These are phyloP conservation scores for Ceriagrion tenellum DNA, from an alignment of 2,888 invertebrate genomes.

Conservation along the genomic window DNA sequence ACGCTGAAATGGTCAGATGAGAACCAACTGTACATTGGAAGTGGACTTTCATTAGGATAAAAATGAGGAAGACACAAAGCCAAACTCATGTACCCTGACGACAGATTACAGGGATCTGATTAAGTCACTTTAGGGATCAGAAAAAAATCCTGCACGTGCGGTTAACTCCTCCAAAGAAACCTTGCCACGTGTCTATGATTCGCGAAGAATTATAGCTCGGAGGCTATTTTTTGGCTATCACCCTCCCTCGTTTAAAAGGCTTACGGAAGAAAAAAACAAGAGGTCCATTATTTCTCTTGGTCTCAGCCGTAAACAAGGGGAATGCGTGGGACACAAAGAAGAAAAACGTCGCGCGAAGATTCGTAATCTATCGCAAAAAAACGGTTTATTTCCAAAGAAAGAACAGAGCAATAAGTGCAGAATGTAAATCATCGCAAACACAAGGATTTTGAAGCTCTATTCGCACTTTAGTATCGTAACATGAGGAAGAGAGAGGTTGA, in stretches of 20 bases:
- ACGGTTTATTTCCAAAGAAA: constrained; percentile 35
- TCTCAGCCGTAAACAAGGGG: background rate
- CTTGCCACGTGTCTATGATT: background rate
- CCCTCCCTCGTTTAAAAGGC: background rate
- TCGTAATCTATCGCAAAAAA: constrained; percentile 32
- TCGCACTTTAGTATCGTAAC: background rate
- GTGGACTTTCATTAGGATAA: no score
- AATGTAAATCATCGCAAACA: background rate
- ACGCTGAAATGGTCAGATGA: no score
- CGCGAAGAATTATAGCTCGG: background rate
- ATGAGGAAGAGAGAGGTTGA: background rate
- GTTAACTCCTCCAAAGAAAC: background rate
- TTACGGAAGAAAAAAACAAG: background rate
- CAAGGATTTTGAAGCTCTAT: background rate
- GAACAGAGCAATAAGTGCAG: background rate
- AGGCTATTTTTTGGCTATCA: background rate
- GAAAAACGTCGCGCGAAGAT: background rate
- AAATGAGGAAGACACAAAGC: no score
- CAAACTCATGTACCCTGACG: no score
- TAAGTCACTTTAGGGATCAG: background rate
- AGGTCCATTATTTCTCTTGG: background rate
- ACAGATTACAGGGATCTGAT: no score
- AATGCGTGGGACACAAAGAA: background rate
- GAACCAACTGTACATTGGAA: no score
- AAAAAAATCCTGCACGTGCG: background rate